phyloP scores from a whole-genome alignment of 2,888 invertebrate genomes.

The Pandemis corylana region DNA sequence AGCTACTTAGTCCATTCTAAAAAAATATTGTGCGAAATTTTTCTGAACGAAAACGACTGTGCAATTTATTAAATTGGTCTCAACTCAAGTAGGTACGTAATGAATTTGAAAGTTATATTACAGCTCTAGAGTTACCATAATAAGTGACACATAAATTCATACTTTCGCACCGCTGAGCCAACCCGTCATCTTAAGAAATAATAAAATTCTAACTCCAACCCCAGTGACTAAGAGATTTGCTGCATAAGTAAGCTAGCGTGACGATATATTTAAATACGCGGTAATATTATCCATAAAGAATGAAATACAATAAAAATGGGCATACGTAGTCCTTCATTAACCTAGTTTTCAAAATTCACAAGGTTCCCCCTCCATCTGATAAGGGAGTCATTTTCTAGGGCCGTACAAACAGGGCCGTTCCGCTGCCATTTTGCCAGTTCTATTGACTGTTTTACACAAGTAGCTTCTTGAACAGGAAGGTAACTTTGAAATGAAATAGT shows the following conservation, averaged over 20 bases:
- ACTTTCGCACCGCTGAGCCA: neutral
- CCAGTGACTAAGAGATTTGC: slow-evolving; percentile 12
- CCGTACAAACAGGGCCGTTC: slow-evolving; percentile 47
- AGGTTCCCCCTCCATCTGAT: slow-evolving; percentile 74
- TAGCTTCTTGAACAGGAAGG: neutral
- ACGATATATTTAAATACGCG: slow-evolving; percentile 29
- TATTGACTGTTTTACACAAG: slow-evolving; percentile 4
- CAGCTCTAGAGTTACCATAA: neutral
- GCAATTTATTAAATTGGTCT: neutral
- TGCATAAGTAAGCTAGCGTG: slow-evolving; percentile 32
- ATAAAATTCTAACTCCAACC: neutral
- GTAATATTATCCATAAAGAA: slow-evolving; percentile 32
- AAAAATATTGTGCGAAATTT: neutral
- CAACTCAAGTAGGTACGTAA: neutral
- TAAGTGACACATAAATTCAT: neutral
- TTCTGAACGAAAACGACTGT: neutral
- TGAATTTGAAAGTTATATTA: neutral
- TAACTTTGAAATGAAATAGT: slow-evolving; percentile 10
- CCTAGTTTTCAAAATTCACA: slow-evolving; percentile 72
- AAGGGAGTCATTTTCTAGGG: slow-evolving; percentile 65
- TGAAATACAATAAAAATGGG: slow-evolving; percentile 49
- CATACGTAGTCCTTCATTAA: slow-evolving; percentile 73
- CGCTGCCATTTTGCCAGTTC: slow-evolving; percentile 29
- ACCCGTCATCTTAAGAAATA: neutral
- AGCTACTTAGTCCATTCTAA: no score